Conservation (phyloP, 2,113 vertebrate genomes). For the Marcusenius ussheri region DNA sequence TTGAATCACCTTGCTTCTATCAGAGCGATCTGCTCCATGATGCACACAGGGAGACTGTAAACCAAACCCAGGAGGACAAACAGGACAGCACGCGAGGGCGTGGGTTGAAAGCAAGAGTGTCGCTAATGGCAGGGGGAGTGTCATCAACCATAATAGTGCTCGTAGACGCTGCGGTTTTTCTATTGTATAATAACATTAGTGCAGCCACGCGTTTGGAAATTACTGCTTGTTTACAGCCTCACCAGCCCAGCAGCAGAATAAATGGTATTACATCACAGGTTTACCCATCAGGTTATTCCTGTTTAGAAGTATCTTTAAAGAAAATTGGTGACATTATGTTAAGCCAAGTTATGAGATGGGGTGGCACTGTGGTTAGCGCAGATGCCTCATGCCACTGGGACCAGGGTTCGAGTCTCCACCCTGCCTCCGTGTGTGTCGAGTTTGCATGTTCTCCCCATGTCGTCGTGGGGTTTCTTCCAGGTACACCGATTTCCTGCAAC, state of each 20-base stretch:
- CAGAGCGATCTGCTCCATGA: not conserved
- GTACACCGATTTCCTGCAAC: not conserved
- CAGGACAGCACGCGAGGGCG: no score
- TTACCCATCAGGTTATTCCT: not conserved
- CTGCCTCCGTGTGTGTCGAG: not conserved
- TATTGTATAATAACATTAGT: not conserved
- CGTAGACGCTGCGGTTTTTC: constrained; percentile 25
- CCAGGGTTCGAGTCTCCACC: not conserved
- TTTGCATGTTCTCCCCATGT: not conserved
- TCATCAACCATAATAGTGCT: constrained; percentile 26
- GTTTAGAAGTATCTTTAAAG: not conserved
- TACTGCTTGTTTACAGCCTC: not conserved
- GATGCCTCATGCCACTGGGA: not conserved
- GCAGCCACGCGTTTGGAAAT: not conserved
- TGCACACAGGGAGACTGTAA: not conserved
- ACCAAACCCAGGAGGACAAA: not conserved
- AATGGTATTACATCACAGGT: not conserved
- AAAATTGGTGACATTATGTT: not conserved
- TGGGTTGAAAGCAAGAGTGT: not conserved
- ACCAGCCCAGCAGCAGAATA: not conserved
- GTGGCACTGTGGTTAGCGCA: not conserved
- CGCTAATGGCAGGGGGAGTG: constrained; percentile 6
- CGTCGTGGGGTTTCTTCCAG: not conserved
- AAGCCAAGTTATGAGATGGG: not conserved
- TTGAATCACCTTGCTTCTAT: not conserved